Base-by-base conservation (phyloP, 2,888 invertebrate genomes). In the Phymatocera aterrima region DNA sequence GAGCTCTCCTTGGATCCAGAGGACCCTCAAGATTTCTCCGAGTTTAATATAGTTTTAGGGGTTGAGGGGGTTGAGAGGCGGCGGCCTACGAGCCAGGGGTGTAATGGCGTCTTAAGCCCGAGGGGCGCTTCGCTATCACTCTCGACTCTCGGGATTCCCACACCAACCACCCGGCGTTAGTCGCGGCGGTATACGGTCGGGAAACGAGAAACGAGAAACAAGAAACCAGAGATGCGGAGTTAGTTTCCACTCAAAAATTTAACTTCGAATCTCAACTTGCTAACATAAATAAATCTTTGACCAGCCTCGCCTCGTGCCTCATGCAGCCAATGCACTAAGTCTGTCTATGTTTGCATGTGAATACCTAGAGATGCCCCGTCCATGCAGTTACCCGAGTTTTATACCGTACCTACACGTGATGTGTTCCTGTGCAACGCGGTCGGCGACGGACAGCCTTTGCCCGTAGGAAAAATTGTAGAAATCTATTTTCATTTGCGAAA, bases 71-170 rank as follows among this genome's bases (percentile, higher is more conserved):
- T 46, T 46, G 51, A 51, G 54, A 89, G 89, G 89, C 88, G 89
- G 86, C 86, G 87, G 87, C 88, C 85, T 86, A 83, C 85, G 84
- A 83, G 78, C 83, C 81, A 79, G 87, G 87, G 87, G 85, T 89
- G 88, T 90, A 90, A 90, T 90, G 90, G 90, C 89, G 90, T 90
- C 90, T 90, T 90, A 90, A 90, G 87, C 88, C 86, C 84, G 88
- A 87, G 89, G 77, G 89, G 86, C 83, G 72, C 72, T 51, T 72
- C 72, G 72, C 72, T 88, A 89, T 90, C 90, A 89, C 83, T 80
- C 80, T 24, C 48, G 51, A 28, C 70, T 31, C 57, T 78, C 70
- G 70, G 60, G 40, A 64, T 64, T 61, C 70, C 54, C 72, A 68
- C 34, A 61, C 61, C 70, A 34, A 18, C 21, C 31, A 18, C 48